Conservation (phyloP, 2,113 vertebrate species). For the Rafetus swinhoei region DNA sequence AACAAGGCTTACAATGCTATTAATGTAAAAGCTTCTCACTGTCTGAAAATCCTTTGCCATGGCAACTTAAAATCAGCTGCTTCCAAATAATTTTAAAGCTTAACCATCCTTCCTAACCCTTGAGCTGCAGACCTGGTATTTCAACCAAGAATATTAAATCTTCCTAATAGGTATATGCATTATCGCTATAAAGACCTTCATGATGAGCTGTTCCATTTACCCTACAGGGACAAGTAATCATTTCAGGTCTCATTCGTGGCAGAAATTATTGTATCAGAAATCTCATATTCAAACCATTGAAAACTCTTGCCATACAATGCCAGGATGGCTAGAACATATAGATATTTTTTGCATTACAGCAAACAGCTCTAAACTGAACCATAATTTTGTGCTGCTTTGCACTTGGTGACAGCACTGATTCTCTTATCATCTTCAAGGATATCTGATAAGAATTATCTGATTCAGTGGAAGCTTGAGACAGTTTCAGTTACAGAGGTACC, state of each 20-base stretch:
- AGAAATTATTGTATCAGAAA: slow-evolving; percentile 62
- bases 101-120: slow-evolving; percentile 61
- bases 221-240: slow-evolving; percentile 48
- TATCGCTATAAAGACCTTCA: slow-evolving; percentile 64
- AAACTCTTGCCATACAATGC: neutral
- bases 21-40: slow-evolving; percentile 77
- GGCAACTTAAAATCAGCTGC: slow-evolving; percentile 79
- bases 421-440: slow-evolving; percentile 56
- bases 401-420: slow-evolving; percentile 46
- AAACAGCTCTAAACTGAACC: slow-evolving; percentile 8
- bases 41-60: slow-evolving; percentile 80
- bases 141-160: slow-evolving; percentile 53
- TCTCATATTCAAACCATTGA: slow-evolving; percentile 67
- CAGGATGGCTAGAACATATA: neutral
- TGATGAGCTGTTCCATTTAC: slow-evolving; percentile 67
- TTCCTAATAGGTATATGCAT: slow-evolving; percentile 64
- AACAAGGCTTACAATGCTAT: slow-evolving; percentile 74
- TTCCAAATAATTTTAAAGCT: slow-evolving; percentile 79
- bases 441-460: slow-evolving; percentile 66
- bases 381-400: slow-evolving; percentile 32
- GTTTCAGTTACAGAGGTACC: slow-evolving; percentile 33
- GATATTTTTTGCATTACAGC: slow-evolving; percentile 56
- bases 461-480: slow-evolving; percentile 55
- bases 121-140: slow-evolving; percentile 50
- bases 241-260: slow-evolving; percentile 12